phyloP scores from a whole-genome alignment of 1,140 invertebrate genomes.

The Cyrtorhinus lividipennis region DNA sequence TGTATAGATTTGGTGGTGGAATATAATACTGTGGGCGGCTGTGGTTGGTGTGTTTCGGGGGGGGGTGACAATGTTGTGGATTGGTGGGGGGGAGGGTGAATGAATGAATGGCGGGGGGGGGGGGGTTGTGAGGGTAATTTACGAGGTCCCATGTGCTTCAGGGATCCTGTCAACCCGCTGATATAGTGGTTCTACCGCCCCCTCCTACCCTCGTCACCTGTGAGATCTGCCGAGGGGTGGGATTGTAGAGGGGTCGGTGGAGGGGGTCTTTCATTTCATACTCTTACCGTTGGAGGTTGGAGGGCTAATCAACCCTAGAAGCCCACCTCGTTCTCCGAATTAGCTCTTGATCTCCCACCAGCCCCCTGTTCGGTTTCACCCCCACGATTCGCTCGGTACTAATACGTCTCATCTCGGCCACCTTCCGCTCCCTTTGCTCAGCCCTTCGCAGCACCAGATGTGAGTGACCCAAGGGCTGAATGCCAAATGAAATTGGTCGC shows the following conservation, averaged over 20 bases:
- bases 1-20: slow-evolving; percentile 8
- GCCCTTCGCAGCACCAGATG: too few relatives aligned
- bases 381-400: neutral
- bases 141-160: slow-evolving; percentile 9
- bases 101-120: neutral
- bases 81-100: neutral
- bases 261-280: slow-evolving; percentile 6
- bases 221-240: too few relatives aligned
- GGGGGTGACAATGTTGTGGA: neutral
- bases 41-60: neutral
- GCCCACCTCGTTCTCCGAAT: slow-evolving; percentile 6
- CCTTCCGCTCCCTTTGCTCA: neutral
- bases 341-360: slow-evolving; percentile 1
- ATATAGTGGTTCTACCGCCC: slow-evolving; percentile 1
- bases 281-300: neutral
- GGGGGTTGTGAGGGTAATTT: slow-evolving; percentile 1
- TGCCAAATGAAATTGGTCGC: too few relatives aligned
- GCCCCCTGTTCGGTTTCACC: neutral
- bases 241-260: too few relatives aligned
- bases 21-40: slow-evolving; percentile 2
- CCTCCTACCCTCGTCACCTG: neutral
- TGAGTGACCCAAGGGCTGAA: too few relatives aligned
- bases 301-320: slow-evolving; percentile 4
- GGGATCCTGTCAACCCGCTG: slow-evolving; percentile 3
- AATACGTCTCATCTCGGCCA: neutral